Evolutionary conservation across 1,140 invertebrate species (phyloP).

Genomic region (Meteorus sp.): DNA sequence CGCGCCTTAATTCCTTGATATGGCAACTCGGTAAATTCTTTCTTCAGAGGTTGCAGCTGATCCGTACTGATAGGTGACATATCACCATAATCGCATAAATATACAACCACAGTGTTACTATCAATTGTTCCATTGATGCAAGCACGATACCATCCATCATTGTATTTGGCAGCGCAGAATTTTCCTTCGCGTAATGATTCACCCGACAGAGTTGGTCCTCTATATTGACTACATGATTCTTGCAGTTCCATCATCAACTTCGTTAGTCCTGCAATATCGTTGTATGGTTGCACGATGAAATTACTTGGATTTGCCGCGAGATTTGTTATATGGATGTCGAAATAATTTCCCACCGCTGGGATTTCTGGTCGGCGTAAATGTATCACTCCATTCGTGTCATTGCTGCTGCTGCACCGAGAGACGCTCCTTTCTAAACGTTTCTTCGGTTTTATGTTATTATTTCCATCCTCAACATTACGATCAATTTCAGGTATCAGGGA

Average conservation of each 20-base stretch:
- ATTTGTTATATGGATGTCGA: constrained; percentile 62
- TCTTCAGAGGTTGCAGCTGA: constrained; percentile 54
- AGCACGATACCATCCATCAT: constrained; percentile 63
- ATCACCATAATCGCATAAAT: constrained; percentile 63
- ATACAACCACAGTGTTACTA: constrained; percentile 55
- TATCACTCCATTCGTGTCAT: constrained; percentile 13
- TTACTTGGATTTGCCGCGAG: constrained; percentile 64
- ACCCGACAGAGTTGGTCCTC: constrained; percentile 40
- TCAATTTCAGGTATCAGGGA: constrained; percentile 49
- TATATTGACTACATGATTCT: constrained; percentile 52
- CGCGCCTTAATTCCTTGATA: constrained; percentile 64
- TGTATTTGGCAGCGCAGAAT: constrained; percentile 61
- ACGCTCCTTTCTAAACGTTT: constrained; percentile 34
- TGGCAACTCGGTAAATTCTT: constrained; percentile 57
- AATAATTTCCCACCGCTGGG: constrained; percentile 52
- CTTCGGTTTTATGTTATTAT: constrained; percentile 36
- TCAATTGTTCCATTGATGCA: constrained; percentile 53
- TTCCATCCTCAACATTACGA: constrained; percentile 31
- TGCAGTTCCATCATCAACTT: constrained; percentile 61
- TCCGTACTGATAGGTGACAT: constrained; percentile 48
- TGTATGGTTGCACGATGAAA: constrained; percentile 56
- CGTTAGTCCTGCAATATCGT: constrained; percentile 14
- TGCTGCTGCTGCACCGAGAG: constrained; percentile 20
- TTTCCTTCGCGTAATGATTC: constrained; percentile 53
- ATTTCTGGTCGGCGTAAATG: constrained; percentile 46